Base-by-base conservation (phyloP, 2,113 vertebrate species). In the Cygnus buccinator region DNA sequence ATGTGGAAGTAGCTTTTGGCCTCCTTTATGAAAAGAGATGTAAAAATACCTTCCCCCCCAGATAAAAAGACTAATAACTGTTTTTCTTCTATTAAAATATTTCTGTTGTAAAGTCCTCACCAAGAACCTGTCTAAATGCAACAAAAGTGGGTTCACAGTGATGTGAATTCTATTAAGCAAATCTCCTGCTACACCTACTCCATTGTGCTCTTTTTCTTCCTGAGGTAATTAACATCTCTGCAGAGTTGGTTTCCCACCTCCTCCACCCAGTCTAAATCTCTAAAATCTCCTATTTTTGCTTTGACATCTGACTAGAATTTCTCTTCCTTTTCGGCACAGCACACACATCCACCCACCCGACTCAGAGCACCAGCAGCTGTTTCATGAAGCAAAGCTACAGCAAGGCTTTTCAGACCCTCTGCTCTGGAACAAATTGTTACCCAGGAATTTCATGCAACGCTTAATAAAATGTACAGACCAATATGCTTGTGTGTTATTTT, bases 271-370 rank as follows among this genome's bases (percentile, higher is more conserved):
- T 75, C 94, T 88, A 94, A 96, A 96, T 83, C 92, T 97, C 91
- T 33, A 71, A 91, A 96, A 91, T 91, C 67, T 94, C 94, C 96
- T 94, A 87, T 95, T 94, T 97, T 93, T 97, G 93, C 96, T 97
- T 96, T 96, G 96, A 97, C 94, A 96, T 95, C 95, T 95, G 93
- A 95, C 87, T 91, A 84, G 74, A 88, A 2, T 58, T 84, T 89
- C 95, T 90, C 91, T 89, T 73, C 82, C 74, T 95, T 94, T 95
- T 73, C 94, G 87, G 87, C 87, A 93, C 91, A 96, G 95, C 84
- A 96, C 79, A 97, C 94, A 95, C 94, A 96, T 95, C 91, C 84
- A 95, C 78, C 95, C 89, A 93, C 95, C 67, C 5, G 3, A 87
- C 83, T 84, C 94, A 95, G 80, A 93, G 90, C 76, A 91, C 83